Conservation (phyloP, 2,797 vertebrate genomes). For the Micrastur ruficollis region DNA sequence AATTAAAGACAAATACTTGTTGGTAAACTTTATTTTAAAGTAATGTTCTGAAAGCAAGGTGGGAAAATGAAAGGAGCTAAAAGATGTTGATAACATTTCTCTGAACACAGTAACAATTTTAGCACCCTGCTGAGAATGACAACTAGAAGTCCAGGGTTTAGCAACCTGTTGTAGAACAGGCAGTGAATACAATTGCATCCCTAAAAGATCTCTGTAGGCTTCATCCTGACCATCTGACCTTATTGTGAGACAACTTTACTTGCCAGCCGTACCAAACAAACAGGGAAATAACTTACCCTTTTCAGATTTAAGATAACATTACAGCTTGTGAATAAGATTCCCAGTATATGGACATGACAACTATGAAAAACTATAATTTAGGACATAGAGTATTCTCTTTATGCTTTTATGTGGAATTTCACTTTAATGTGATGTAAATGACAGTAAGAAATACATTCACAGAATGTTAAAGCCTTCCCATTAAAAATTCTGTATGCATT, state of each 20-base stretch:
- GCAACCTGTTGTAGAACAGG: background rate
- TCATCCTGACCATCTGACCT: constrained; percentile 50
- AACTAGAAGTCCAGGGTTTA: background rate
- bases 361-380: constrained; percentile 78
- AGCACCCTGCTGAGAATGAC: background rate
- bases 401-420: constrained; percentile 78
- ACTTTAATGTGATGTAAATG: constrained; percentile 82
- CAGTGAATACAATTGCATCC: background rate
- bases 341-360: constrained; percentile 74
- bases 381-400: constrained; percentile 71
- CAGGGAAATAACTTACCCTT: background rate
- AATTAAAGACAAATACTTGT: background rate
- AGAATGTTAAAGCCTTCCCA: constrained; percentile 77
- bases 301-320: constrained; percentile 65
- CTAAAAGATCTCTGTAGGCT: constrained; percentile 25
- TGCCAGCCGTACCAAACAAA: constrained; percentile 63
- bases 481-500: constrained; percentile 84
- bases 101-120: background rate
- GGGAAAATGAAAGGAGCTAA: background rate
- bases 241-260: constrained; percentile 11
- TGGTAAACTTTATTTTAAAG: background rate
- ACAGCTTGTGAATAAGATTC: constrained; percentile 69
- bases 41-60: background rate
- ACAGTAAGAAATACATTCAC: constrained; percentile 79
- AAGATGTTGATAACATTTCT: background rate